Conservation (phyloP, 2,113 vertebrate species). For the Chitala chitala region DNA sequence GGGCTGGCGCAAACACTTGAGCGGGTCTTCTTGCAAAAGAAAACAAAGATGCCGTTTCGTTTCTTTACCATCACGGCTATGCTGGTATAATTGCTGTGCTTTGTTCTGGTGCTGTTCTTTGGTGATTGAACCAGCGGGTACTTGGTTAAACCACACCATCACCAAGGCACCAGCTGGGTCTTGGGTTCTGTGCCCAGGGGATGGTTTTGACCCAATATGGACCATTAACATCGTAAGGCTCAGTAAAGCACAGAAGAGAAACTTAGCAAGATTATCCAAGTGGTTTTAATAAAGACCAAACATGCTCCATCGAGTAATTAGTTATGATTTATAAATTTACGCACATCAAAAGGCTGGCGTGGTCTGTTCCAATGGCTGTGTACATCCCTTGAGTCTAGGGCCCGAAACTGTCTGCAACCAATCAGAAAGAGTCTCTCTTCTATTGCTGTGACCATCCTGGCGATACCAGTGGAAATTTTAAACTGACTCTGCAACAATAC, state of each 20-base stretch:
- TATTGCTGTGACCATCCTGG: not conserved
- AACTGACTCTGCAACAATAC: constrained; percentile 19
- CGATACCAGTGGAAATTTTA: constrained; percentile 15
- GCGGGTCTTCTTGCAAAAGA: no score
- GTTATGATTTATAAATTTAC: not conserved
- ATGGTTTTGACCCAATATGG: constrained; percentile 2
- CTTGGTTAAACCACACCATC: not conserved
- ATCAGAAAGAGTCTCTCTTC: constrained; percentile 5
- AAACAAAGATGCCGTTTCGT: no score
- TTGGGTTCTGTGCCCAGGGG: not conserved
- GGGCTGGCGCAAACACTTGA: no score
- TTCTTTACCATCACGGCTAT: no score
- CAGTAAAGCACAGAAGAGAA: no score
- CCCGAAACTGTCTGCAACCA: not conserved
- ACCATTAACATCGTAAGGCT: no score
- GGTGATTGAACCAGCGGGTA: not conserved
- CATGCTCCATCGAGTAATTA: no score
- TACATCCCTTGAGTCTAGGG: not conserved
- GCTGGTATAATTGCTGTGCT: no score
- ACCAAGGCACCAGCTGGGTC: not conserved
- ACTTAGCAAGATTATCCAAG: no score
- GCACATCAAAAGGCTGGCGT: not conserved
- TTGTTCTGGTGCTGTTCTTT: no score
- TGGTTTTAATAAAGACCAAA: no score
- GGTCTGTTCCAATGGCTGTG: not conserved